Conservation (phyloP, 2,797 vertebrate species). For the Nasua narica region DNA sequence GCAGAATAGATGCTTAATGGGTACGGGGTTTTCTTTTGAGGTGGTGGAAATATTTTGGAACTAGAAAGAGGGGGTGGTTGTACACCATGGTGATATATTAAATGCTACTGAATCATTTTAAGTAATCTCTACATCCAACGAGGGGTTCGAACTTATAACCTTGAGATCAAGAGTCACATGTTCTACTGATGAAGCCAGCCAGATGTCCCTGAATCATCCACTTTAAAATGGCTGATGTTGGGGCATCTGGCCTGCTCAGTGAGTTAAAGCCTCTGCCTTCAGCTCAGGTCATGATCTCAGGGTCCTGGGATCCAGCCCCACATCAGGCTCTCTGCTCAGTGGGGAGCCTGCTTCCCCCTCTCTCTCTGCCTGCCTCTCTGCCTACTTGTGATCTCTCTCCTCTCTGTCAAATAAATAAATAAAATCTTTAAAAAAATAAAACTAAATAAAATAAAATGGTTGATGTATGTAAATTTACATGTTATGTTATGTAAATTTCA, state of each 20-base stretch:
- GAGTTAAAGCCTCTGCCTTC: background rate
- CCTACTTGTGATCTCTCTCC: too few species aligned
- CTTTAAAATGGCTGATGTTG: background rate
- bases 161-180: background rate
- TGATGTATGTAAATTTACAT: too few species aligned
- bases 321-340: background rate
- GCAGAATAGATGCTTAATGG: background rate
- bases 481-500: slow-evolving; percentile 8
- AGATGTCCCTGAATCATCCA: background rate
- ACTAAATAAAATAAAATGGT: background rate
- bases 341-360: background rate
- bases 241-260: background rate
- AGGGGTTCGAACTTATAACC: background rate
- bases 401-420: too few species aligned
- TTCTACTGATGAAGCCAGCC: background rate
- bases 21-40: background rate
- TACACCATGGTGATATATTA: background rate
- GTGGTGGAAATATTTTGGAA: background rate
- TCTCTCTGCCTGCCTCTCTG: too few species aligned
- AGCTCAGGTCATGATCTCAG: background rate
- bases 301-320: background rate
- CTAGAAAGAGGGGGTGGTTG: background rate
- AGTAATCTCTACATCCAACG: background rate
- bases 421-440: too few species aligned
- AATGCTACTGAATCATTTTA: background rate